These are phyloP conservation scores for Pseudocheirus occidentalis DNA, from an alignment of 2,797 vertebrate genomes.

Conservation along the genomic window DNA sequence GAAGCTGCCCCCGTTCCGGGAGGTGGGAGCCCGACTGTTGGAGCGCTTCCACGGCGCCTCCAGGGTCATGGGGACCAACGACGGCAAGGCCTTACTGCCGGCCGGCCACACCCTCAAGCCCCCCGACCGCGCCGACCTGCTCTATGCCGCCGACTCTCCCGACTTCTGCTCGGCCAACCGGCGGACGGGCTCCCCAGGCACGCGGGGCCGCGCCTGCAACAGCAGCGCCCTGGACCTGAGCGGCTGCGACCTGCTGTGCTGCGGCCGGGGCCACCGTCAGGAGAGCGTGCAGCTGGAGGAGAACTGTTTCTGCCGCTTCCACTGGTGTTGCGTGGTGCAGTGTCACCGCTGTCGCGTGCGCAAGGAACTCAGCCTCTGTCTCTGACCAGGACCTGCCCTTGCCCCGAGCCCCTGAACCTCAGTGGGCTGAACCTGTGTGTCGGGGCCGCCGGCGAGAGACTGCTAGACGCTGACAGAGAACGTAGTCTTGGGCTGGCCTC, in stretches of 20 bases:
- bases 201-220: conserved; percentile 94
- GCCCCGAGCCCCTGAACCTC: not conserved
- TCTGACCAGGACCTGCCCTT: conserved; percentile 82
- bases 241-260: conserved; percentile 97
- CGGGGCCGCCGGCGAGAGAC: not conserved
- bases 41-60: conserved; percentile 97
- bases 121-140: conserved; percentile 94
- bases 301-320: conserved; percentile 98
- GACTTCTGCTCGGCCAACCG: conserved; percentile 97
- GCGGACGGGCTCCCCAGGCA: conserved; percentile 95
- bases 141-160: conserved; percentile 96
- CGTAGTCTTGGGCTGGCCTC: not conserved
- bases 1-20: conserved; percentile 97
- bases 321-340: conserved; percentile 99
- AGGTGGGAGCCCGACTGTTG: conserved; percentile 94
- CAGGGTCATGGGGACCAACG: conserved; percentile 98
- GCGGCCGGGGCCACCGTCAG: conserved; percentile 92
- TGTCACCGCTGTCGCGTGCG: conserved; percentile 96
- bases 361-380: conserved; percentile 95
- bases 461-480: conserved; percentile 40
- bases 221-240: conserved; percentile 97
- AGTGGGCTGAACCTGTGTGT: not conserved
- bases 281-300: conserved; percentile 95
- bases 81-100: conserved; percentile 95
- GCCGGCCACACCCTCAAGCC: conserved; percentile 97